These are phyloP conservation scores for Aptenodytes patagonicus DNA, from an alignment of 2,113 vertebrate species.

Conservation along the genomic window DNA sequence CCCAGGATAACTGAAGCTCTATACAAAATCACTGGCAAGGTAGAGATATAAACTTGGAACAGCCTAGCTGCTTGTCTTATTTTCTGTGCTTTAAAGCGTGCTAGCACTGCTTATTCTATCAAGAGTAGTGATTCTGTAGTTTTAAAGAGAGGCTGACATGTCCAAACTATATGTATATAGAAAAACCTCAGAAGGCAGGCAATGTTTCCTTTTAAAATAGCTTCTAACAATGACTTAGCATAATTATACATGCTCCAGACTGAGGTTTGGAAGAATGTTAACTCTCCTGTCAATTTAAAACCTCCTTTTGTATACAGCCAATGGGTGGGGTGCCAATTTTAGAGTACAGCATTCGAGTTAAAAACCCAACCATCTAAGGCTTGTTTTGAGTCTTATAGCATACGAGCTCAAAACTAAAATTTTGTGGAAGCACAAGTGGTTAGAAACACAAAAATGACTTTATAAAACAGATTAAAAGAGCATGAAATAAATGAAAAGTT, in stretches of 20 bases:
- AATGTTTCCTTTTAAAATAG: constrained; percentile 1
- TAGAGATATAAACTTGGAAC: neutral
- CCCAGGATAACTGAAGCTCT: neutral
- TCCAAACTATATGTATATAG: neutral
- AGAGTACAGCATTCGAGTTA: neutral
- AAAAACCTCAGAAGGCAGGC: neutral
- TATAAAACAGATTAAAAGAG: neutral
- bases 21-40: neutral
- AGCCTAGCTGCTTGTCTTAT: neutral
- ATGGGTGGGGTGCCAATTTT: neutral
- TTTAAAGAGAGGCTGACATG: neutral
- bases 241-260: constrained; percentile 24
- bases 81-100: neutral
- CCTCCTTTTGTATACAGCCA: neutral
- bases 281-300: neutral
- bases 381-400: neutral
- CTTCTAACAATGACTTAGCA: neutral
- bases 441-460: neutral
- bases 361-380: neutral
- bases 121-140: neutral
- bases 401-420: neutral
- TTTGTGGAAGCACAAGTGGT: neutral
- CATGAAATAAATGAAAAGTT: neutral
- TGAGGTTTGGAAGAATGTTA: constrained; percentile 14
- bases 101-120: neutral